Evolutionary conservation across 1,140 invertebrate genomes (phyloP), one percentile per base, ranked within the genome.

Genomic region (Pachyrhynchus sulphureomaculatus): DNA sequence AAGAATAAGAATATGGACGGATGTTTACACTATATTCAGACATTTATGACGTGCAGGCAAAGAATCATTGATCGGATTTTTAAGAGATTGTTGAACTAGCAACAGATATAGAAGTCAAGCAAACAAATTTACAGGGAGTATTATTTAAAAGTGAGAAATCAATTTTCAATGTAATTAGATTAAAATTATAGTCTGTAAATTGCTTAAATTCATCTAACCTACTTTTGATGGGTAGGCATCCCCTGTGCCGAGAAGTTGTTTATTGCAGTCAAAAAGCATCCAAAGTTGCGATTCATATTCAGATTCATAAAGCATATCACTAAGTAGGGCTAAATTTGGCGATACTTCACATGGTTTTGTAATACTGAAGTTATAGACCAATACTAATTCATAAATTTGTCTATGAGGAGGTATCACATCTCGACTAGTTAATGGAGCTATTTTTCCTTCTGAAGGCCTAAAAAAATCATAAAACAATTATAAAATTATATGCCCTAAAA

Each of bases 271-370:
- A 79, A 91, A 98, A 49, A 98, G 71, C 88, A 97, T 93, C 95
- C 95, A 98, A 70, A 98, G 82, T 78, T 98, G 94, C 4, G 92
- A 93, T 78, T 98, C 94, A 76, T 90, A 96, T 77, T 96, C 93
- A 3, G 88, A 90, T 77, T 98, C 95, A 75, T 98, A 98, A 6
- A 98, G 81, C 66, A 92, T 81, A 72, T 94, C 86, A 75, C 88
- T 92, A 8, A 99, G 81, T 42, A 93, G 70, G 0, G 92, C 84
- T 62, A 88, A 84, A 72, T 91, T 89, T 8, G 90, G 86, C 13
- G 84, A 88, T 26, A 95, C 86, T 78, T 97, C 95, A 10, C 87
- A 88, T 4, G 84, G 75, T 77, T 96, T 96, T 5, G 82, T 80
- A 61, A 95, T 79, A 68, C 88, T 88, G 74, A 98, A 91, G 70